Percentiles rank a stretch among this genome's conserved stretches.
These are phyloP conservation scores for Phycodurus eques DNA, from an alignment of 2,113 vertebrate species.

Conservation along the genomic window DNA sequence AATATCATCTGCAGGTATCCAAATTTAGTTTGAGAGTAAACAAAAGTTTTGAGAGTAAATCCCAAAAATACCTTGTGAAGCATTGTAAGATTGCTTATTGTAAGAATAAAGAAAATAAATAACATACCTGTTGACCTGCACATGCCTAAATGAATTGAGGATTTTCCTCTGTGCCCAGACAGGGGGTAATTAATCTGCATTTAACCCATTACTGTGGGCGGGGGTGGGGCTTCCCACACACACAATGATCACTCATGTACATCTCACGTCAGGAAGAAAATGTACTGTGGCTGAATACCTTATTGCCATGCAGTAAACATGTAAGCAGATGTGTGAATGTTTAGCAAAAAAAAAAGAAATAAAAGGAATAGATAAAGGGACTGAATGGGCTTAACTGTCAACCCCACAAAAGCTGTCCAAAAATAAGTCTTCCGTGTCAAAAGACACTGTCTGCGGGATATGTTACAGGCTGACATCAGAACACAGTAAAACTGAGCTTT, in stretches of 20 bases:
- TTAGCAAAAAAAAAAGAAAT: too few relatives aligned
- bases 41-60: neutral
- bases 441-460: too few relatives aligned
- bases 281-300: neutral
- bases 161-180: slow-evolving; percentile 38
- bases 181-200: slow-evolving; percentile 30
- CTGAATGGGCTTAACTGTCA: too few relatives aligned
- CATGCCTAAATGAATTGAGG: slow-evolving; percentile 2
- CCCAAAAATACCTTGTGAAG: neutral
- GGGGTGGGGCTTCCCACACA: slow-evolving; percentile 30
- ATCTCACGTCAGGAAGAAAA: slow-evolving; percentile 2
- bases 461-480: too few relatives aligned
- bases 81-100: neutral
- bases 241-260: slow-evolving; percentile 8
- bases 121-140: slow-evolving; percentile 47
- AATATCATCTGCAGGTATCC: neutral
- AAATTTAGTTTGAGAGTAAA: neutral
- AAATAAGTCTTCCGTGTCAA: too few relatives aligned
- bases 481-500: too few relatives aligned
- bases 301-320: too few relatives aligned
- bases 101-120: slow-evolving; percentile 8
- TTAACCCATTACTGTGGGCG: slow-evolving; percentile 23
- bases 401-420: too few relatives aligned
- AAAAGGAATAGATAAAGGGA: too few relatives aligned
- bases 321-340: too few relatives aligned